These are phyloP conservation scores for Anabas testudineus DNA, from an alignment of 2,797 vertebrate species.

Conservation along the genomic window DNA sequence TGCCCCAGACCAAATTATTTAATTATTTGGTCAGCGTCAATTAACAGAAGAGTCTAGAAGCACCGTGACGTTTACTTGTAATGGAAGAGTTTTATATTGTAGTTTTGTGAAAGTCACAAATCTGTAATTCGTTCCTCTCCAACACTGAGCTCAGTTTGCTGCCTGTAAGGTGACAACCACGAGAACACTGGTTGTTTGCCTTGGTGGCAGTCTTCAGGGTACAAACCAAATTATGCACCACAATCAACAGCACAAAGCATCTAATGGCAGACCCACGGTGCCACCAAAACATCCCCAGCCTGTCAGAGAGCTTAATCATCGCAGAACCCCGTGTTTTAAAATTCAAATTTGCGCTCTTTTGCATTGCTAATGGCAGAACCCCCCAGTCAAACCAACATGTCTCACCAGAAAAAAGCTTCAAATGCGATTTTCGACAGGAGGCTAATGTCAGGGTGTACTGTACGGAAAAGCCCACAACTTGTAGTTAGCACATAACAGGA, in stretches of 20 bases:
- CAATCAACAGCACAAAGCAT: constrained; percentile 63
- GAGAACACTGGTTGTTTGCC: constrained; percentile 16
- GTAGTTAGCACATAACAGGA: constrained; percentile 58
- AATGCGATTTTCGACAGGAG: constrained; percentile 52
- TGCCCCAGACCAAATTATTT: background rate
- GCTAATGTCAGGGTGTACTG: constrained; percentile 61
- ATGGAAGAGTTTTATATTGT: too few relatives aligned
- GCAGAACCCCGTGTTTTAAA: constrained; percentile 58
- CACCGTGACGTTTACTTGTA: too few relatives aligned
- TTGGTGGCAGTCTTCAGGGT: constrained; percentile 31
- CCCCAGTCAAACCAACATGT: constrained; percentile 47
- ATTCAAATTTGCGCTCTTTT: constrained; percentile 68
- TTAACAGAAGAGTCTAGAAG: too few relatives aligned
- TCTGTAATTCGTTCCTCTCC: background rate
- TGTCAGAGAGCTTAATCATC: constrained; percentile 71
- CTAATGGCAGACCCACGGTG: constrained; percentile 60
- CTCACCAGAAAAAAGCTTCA: constrained; percentile 44
- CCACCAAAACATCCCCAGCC: constrained; percentile 50
- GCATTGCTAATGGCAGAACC: constrained; percentile 68
- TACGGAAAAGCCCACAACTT: constrained; percentile 31
- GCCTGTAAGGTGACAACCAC: constrained; percentile 29
- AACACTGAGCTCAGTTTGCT: background rate
- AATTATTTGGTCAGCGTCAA: background rate
- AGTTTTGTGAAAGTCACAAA: too few relatives aligned
- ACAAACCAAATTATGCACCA: constrained; percentile 61